These are phyloP conservation scores for Eublepharis macularius DNA, from an alignment of 2,113 vertebrate genomes.

Conservation along the genomic window DNA sequence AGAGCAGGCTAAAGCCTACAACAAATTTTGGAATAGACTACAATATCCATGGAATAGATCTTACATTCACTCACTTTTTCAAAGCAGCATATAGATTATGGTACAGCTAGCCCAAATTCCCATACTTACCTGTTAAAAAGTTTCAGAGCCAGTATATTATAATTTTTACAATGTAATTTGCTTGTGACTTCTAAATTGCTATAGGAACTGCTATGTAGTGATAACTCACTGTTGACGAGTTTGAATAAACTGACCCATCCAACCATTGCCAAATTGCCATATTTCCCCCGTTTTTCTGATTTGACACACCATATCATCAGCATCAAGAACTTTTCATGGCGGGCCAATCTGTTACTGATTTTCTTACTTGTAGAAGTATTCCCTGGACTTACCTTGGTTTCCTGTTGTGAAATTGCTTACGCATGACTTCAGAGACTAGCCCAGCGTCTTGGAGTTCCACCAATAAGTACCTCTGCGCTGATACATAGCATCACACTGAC, in stretches of 20 bases:
- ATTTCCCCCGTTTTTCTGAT: not conserved
- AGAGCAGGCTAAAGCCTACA: no score
- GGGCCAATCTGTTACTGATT: constrained; percentile 2
- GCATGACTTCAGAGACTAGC: not conserved
- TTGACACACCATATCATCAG: not conserved
- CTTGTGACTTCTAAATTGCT: no score
- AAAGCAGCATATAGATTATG: no score
- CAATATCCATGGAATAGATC: no score
- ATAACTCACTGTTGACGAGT: not conserved
- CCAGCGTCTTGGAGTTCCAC: constrained; percentile 23
- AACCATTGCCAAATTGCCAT: not conserved
- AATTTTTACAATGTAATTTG: no score
- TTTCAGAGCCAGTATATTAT: no score
- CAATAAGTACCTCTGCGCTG: not conserved
- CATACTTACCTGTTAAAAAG: no score
- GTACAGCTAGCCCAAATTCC: no score
- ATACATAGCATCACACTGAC: not conserved
- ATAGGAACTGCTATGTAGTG: no score
- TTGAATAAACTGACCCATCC: not conserved
- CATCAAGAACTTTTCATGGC: not conserved
- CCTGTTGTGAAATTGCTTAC: not conserved
- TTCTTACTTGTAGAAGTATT: constrained; percentile 1
- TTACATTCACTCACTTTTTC: no score
- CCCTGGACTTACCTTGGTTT: not conserved
- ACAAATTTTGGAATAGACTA: no score